Conservation (phyloP, 2,888 invertebrate species). For the Gari tellinella region DNA sequence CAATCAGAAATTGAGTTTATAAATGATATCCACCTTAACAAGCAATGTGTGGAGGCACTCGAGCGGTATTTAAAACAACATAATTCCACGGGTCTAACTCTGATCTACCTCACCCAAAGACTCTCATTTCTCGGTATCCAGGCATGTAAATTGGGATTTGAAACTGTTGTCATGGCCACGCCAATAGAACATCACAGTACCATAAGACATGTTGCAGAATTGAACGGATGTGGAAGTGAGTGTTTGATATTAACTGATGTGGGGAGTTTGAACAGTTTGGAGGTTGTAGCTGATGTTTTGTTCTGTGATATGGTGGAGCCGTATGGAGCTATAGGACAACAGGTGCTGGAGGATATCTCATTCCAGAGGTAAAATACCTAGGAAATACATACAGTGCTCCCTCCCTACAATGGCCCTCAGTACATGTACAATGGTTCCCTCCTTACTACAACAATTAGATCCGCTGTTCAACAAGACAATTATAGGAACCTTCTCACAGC, state of each 20-base stretch:
- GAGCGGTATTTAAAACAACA: constrained; percentile 41
- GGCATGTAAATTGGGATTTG: constrained; percentile 65
- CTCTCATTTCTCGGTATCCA: constrained; percentile 75
- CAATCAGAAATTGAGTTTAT: constrained; percentile 55
- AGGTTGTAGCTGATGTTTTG: constrained; percentile 60
- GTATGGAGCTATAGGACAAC: constrained; percentile 73
- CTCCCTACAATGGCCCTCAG: no score
- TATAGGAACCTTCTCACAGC: no score
- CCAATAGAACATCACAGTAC: constrained; percentile 59
- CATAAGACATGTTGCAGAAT: constrained; percentile 52
- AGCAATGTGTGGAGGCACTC: constrained; percentile 63
- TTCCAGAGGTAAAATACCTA: constrained; percentile 67
- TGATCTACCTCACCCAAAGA: constrained; percentile 69
- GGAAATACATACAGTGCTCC: no score
- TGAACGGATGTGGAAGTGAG: constrained; percentile 55
- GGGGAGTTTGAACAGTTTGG: constrained; percentile 37
- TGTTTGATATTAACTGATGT: constrained; percentile 49
- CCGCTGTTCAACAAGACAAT: no score
- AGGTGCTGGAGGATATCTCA: constrained; percentile 77
- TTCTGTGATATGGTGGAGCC: constrained; percentile 71
- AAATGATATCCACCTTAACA: constrained; percentile 73
- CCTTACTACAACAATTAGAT: no score
- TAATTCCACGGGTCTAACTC: constrained; percentile 22
- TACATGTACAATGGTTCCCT: no score
- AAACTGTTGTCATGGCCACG: constrained; percentile 60